These are phyloP conservation scores for Crossocerus cetratus DNA, from an alignment of 2,888 invertebrate genomes.

Conservation along the genomic window DNA sequence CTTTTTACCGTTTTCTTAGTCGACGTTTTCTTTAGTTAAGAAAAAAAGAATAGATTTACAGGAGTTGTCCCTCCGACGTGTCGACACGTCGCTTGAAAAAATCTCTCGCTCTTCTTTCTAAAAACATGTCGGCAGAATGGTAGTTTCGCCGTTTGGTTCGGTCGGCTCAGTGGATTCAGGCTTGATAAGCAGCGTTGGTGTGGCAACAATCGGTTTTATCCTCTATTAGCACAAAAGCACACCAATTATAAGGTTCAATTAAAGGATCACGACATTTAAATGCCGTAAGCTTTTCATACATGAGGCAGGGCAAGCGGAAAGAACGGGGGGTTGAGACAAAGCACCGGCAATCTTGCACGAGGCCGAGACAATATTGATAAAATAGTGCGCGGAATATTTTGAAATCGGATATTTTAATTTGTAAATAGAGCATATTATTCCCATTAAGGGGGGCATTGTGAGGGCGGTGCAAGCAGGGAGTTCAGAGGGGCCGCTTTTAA, in stretches of 20 bases:
- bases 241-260: no score
- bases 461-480: conserved; percentile 33
- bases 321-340: background rate
- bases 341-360: background rate
- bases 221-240: background rate
- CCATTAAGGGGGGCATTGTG: conserved; percentile 56
- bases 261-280: no score
- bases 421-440: conserved; percentile 72
- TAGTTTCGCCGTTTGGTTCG: no score
- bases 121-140: no score
- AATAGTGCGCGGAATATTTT: conserved; percentile 69
- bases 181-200: no score
- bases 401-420: conserved; percentile 72
- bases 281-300: background rate
- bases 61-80: no score
- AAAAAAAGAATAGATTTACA: background rate
- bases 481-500: conserved; percentile 70
- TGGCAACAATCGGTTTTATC: background rate
- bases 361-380: conserved; percentile 69
- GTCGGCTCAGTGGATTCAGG: no score
- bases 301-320: background rate
- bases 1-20: no score
- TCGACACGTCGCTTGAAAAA: no score
- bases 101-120: no score
- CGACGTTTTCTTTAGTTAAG: no score